phyloP scores from a whole-genome alignment of 2,888 invertebrate genomes.

The Coecobrya sp. region DNA sequence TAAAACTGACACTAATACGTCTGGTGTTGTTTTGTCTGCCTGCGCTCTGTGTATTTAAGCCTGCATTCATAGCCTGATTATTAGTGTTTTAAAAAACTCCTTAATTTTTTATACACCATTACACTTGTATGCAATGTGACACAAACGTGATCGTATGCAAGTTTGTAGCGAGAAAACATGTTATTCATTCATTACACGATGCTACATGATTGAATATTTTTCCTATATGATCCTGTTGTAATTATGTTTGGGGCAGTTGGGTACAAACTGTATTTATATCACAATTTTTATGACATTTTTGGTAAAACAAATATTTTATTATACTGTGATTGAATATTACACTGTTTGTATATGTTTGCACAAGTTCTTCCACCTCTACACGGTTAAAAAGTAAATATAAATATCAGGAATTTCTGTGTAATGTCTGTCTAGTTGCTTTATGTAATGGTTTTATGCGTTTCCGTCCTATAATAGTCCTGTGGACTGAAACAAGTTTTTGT shows the following conservation, averaged over 20 bases:
- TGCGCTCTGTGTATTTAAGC: constrained; percentile 12
- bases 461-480: background rate
- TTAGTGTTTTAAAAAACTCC: background rate
- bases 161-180: background rate
- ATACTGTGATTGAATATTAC: background rate
- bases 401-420: constrained; percentile 45
- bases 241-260: background rate
- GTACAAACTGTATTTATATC: background rate
- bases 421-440: background rate
- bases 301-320: background rate
- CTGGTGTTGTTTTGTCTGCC: constrained; percentile 43
- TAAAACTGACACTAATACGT: constrained; percentile 35
- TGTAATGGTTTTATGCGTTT: constrained; percentile 34
- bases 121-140: background rate
- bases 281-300: constrained; percentile 18
- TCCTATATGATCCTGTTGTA: no score
- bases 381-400: background rate
- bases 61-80: background rate
- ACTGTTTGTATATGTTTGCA: constrained; percentile 17
- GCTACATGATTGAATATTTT: background rate
- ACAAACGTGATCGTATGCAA: constrained; percentile 16
- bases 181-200: constrained; percentile 7
- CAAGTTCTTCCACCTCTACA: constrained; percentile 3
- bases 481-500: constrained; percentile 32
- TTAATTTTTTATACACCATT: background rate